These are phyloP conservation scores for Phyllopteryx taeniolatus DNA, from an alignment of 2,113 vertebrate species.

Conservation along the genomic window DNA sequence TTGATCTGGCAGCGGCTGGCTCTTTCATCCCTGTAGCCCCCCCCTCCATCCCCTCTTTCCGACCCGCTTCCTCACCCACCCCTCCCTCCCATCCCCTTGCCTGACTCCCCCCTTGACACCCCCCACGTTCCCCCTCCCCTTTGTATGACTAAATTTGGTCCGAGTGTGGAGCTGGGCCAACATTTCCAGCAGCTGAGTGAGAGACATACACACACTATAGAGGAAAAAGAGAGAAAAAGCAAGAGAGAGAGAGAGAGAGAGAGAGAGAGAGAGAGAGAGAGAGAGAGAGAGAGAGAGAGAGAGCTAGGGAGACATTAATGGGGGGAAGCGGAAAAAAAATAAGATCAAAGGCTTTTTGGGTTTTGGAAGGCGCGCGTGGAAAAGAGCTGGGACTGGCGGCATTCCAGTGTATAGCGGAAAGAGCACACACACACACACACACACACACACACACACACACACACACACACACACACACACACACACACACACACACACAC, in stretches of 20 bases:
- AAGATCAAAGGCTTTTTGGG: slow-evolving; percentile 94
- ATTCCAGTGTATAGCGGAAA: slow-evolving; percentile 84
- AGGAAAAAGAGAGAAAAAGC: slow-evolving; percentile 38
- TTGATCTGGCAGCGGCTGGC: slow-evolving; percentile 90
- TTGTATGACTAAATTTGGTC: slow-evolving; percentile 98
- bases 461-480: slow-evolving; percentile 13
- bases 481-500: slow-evolving; percentile 14
- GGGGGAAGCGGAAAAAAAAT: slow-evolving; percentile 50
- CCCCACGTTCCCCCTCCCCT: slow-evolving; percentile 70
- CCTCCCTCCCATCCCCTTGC: slow-evolving; percentile 45
- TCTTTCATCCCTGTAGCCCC: slow-evolving; percentile 81
- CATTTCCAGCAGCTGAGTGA: slow-evolving; percentile 95
- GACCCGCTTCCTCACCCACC: slow-evolving; percentile 13
- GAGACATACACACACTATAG: slow-evolving; percentile 42
- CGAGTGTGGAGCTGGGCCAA: slow-evolving; percentile 88
- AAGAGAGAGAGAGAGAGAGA: slow-evolving; percentile 20
- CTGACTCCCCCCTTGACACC: slow-evolving; percentile 10
- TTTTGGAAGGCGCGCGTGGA: slow-evolving; percentile 86
- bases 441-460: slow-evolving; percentile 8
- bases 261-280: slow-evolving; percentile 62
- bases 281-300: slow-evolving; percentile 54
- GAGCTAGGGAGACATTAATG: slow-evolving; percentile 83
- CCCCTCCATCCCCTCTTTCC: neutral
- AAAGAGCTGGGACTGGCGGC: slow-evolving; percentile 81
- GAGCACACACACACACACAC: slow-evolving; percentile 39